These are phyloP conservation scores for Polydrusus pterygomalis DNA, from an alignment of 2,888 invertebrate genomes.

Conservation along the genomic window DNA sequence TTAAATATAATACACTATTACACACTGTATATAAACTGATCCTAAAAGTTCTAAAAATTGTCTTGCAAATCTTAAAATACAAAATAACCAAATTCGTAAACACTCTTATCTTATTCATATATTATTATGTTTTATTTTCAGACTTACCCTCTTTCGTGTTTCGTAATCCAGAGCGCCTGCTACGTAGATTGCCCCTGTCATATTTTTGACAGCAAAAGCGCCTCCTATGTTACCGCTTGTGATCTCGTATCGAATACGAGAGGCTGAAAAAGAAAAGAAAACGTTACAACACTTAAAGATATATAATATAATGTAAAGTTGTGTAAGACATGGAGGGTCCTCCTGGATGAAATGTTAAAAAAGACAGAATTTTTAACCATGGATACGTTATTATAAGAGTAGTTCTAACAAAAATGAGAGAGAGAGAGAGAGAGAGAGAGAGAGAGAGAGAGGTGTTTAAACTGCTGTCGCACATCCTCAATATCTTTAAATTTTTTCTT, in stretches of 20 bases:
- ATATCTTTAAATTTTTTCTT: no score
- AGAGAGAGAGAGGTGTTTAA: no score
- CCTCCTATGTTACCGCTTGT: constrained; percentile 99
- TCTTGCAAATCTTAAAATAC: constrained; percentile 19
- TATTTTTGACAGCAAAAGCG: constrained; percentile 97
- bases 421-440: no score
- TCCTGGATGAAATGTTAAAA: no score
- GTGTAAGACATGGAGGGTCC: no score
- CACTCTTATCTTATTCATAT: not conserved
- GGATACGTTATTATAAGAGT: no score
- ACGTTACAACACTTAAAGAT: not conserved
- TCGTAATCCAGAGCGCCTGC: constrained; percentile 98
- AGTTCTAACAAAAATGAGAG: no score
- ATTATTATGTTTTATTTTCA: not conserved
- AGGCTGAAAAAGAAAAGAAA: constrained; percentile 79
- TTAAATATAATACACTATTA: no score
- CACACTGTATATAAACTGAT: no score
- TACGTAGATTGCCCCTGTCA: constrained; percentile 98
- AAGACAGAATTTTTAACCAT: no score
- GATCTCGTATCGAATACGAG: constrained; percentile 99
- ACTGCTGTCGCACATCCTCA: no score
- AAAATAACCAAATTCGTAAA: not conserved
- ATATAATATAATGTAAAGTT: no score
- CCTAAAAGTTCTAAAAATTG: not conserved
- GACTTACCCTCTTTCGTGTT: constrained; percentile 93